Base-by-base conservation (phyloP, 2,797 vertebrate species). In the Parauchenoglanis ngamensis region DNA sequence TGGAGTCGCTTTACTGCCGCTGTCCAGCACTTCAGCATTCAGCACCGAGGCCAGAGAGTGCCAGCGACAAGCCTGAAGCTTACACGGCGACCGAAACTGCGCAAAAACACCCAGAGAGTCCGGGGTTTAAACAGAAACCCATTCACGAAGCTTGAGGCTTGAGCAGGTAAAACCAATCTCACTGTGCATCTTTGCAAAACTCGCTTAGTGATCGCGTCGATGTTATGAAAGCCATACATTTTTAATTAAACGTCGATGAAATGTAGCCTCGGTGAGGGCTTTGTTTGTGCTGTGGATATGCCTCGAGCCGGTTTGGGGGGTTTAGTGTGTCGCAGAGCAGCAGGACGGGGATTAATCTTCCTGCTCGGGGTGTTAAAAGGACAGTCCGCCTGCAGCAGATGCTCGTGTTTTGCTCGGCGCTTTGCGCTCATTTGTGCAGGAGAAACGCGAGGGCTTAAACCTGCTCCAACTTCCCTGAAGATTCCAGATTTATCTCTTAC, bases 11-110 rank as follows among this genome's bases (percentile, higher is more conserved):
- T 93, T 92, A 83, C 89, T 95, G 95, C 93, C 87, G 95, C 96
- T 96, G 96, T 96, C 96, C 96, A 93, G 92, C 90, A 96, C 93
- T 96, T 96, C 95, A 96, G 95, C 94, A 94, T 88, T 86, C 89
- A 92, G 90, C 91, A 86, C 89, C 83, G 25, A 72, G 83, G 87
- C 83, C 80, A 83, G 72, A 83, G 72, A 78, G 73, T 52, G 10
- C 7, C 65, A 46, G 68, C 31, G 81, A 81, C 12, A 44, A 81
- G n/a, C 81, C 63, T 31, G 81, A 21, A 23, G 13, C 63, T 52
- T 52, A 11, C n/a, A 52, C 81, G 21, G 81, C 46, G 46, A 31
- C 63, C 46, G 19, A 68, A 68, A 68, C 81, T 83, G 23, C n/a
- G 10, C 80, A 49, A 28, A n/a, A 82, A 28, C 80, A 25, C 56